Conservation (phyloP, 2,113 vertebrate species). For the Petrocephalus microphthalmus region DNA sequence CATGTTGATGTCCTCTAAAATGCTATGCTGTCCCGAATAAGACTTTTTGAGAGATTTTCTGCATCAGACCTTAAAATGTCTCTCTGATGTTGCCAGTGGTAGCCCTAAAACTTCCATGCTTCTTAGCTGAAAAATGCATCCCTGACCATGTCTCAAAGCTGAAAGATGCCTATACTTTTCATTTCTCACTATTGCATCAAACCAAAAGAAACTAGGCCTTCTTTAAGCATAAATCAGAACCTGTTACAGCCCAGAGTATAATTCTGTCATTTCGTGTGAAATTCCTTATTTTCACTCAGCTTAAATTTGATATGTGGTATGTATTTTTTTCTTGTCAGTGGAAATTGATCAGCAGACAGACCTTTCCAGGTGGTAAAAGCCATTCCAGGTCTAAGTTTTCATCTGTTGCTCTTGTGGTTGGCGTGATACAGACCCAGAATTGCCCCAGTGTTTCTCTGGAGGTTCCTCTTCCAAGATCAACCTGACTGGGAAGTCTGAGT, state of each 20-base stretch:
- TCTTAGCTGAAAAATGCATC: not conserved
- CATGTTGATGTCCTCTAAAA: not conserved
- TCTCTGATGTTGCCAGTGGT: not conserved
- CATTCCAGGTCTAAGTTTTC: constrained; percentile 45
- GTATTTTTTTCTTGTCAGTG: constrained; percentile 54
- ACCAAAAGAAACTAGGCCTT: not conserved
- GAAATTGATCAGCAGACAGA: constrained; percentile 50
- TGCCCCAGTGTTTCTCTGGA: constrained; percentile 28
- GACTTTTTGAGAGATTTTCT: not conserved
- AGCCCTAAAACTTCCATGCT: not conserved
- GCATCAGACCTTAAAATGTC: not conserved
- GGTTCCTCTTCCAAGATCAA: constrained; percentile 49
- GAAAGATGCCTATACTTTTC: not conserved
- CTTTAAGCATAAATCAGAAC: not conserved
- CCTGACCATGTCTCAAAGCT: not conserved
- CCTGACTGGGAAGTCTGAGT: constrained; percentile 42
- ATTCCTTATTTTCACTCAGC: constrained; percentile 1
- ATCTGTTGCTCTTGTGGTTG: constrained; percentile 49
- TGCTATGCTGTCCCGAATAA: not conserved
- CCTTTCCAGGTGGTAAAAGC: constrained; percentile 48
- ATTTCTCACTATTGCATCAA: not conserved
- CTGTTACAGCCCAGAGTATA: not conserved
- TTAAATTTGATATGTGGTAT: constrained; percentile 41
- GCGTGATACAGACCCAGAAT: constrained; percentile 51
- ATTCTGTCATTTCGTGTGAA: not conserved